Conservation (phyloP, 1,140 invertebrate genomes). For the roundworm (Caenorhabditis elegans) region WBcel235 BX284606.5:12186001-12186500, state of each 20-base stretch:
- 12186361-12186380: not conserved
- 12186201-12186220: not conserved
- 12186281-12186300: too few species aligned
- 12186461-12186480: conserved; percentile 1
- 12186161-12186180: not conserved
- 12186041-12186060: conserved; percentile 13
- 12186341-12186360: not conserved
- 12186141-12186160: not conserved
- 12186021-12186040: conserved; percentile 1
- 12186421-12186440: not conserved
- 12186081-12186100: not conserved
- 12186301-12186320: conserved; percentile 11
- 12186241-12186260: not conserved
- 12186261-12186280: not conserved
- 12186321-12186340: conserved; percentile 28
- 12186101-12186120: not conserved
- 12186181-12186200: too few species aligned
- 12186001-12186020: not conserved
- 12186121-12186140: not conserved
- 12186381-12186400: not conserved
- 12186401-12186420: conserved; percentile 21
- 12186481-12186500: not conserved
- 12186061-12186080: conserved; percentile 8
- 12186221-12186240: not conserved
- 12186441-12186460: not conserved